Base-by-base conservation (phyloP, 2,888 invertebrate species). In the Matsumyia berberina region DNA sequence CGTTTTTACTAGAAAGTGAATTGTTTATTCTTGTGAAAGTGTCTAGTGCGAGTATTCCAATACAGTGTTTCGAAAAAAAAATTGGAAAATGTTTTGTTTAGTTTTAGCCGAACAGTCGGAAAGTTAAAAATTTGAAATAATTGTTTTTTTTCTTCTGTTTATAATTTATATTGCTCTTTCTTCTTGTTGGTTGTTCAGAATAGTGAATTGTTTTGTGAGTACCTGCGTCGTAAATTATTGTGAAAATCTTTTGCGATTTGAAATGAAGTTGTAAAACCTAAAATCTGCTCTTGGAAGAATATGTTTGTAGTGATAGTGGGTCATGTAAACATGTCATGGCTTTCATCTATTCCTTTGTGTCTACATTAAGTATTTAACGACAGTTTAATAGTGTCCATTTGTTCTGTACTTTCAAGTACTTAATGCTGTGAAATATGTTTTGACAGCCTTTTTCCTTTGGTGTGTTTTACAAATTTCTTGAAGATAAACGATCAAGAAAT, bases 91-190 rank as follows among this genome's bases (percentile, higher is more conserved):
- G 46, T 58, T 73, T 66, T 72, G 58, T 72, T 70, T 66, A 39
- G 62, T 9, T 24, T 42, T 31, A 44, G 35, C 4, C 4, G 24
- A 64, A 57, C 12, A n/a, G 2, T 76, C 17, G 9, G 17, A 24
- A 24, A 77, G 44, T 55, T 53, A 60, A 31, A 53, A 77, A 60
- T 69, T 69, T 44, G 11, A 60, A 62, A 53, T 69, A 77, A 62
- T 67, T 69, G 44, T 53, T 35, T 67, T 24, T 53, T 35, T 67
- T 24, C 35, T 12, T 33, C 11, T 69, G 51, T 69, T 60, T 67
- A 42, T 53, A 73, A 73, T 53, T 44, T 51, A 51, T 17, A 8
- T 53, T 39, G 12, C 31, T 58, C 24, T 8, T 17, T 35, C 29
- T 7, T n/a, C 7, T 11, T 7, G 17, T 8, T n/a, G 24, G n/a